Evolutionary conservation across 2,113 vertebrate genomes (phyloP), one percentile per base, ranked within the genome.

Genomic region (Baryphthengus martii): DNA sequence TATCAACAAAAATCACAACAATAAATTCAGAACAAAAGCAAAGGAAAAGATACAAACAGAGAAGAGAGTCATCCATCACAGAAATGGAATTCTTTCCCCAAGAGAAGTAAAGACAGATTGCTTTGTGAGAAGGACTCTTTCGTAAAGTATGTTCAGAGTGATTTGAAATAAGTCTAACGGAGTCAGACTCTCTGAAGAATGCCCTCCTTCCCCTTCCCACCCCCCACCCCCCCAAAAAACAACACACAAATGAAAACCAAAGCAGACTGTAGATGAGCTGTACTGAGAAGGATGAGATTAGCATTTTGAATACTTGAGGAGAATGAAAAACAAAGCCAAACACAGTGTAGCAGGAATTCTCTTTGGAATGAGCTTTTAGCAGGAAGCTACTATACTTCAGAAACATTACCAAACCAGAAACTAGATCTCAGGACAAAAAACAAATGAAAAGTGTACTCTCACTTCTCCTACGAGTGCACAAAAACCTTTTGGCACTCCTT

Each of bases 1-100:
- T 99, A 91, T 31, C 62, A 87, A 84, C 14, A 94, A 79, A 58
- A 61, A 93, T n/a, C 65, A 50, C 0, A 2, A 82, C 10, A 73
- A 7, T 61, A 75, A 96, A 40, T 44, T 67, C 62, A 89, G 65
- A 88, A 86, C 15, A 11, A 79, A 67, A 90, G 35, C 61, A 80
- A 73, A 73, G 15, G 17, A 74, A 81, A 84, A 76, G 11, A 89
- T 62, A 15, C 39, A 55, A 72, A 37, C 17, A 77, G 14, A 2
- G 17, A 71, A 42, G 31, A 86, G 5, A 81, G 33, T 15, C 5
- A 37, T 37, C 33, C 4, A 0, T 23, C n/a, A 92, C 5, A 88
- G 14, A 81, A 71, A 75, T 5, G 2, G 8, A 21, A 87, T 84
- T 78, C 10, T 91, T 45, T 74, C 45, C 26, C 28, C 35, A 88